Conservation (phyloP, 2,797 vertebrate genomes). For the Anguilla marmorata region DNA sequence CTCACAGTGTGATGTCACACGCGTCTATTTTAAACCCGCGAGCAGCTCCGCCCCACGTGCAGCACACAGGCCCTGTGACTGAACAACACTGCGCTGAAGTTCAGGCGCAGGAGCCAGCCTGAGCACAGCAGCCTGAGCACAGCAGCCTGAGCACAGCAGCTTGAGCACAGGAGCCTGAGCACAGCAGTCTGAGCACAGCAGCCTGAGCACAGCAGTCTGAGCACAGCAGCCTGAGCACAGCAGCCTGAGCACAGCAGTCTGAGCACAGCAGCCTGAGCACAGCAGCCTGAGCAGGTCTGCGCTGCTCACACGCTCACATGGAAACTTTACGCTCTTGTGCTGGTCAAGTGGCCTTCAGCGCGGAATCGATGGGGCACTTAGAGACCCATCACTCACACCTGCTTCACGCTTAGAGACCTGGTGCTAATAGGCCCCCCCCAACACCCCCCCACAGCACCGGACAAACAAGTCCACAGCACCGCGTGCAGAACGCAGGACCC, state of each 20-base stretch:
- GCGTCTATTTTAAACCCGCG: not conserved
- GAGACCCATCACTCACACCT: conserved; percentile 2
- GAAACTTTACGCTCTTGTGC: not conserved
- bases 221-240: too few species aligned
- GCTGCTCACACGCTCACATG: not conserved
- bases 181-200: too few species aligned
- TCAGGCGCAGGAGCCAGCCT: not conserved
- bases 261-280: too few species aligned
- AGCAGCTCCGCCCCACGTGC: not conserved
- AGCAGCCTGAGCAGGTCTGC: too few species aligned
- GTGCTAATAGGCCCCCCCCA: not conserved
- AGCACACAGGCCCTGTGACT: not conserved
- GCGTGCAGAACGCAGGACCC: not conserved
- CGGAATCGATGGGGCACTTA: conserved; percentile 6
- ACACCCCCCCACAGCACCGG: not conserved
- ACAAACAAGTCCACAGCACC: not conserved
- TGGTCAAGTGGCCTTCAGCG: not conserved
- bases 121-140: too few species aligned
- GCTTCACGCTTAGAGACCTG: not conserved
- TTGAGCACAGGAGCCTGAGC: too few species aligned
- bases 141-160: too few species aligned
- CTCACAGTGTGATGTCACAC: not conserved
- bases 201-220: too few species aligned
- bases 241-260: not conserved
- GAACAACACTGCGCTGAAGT: not conserved